phyloP scores from a whole-genome alignment of 2,888 invertebrate genomes.

The Apodemia mormo region DNA sequence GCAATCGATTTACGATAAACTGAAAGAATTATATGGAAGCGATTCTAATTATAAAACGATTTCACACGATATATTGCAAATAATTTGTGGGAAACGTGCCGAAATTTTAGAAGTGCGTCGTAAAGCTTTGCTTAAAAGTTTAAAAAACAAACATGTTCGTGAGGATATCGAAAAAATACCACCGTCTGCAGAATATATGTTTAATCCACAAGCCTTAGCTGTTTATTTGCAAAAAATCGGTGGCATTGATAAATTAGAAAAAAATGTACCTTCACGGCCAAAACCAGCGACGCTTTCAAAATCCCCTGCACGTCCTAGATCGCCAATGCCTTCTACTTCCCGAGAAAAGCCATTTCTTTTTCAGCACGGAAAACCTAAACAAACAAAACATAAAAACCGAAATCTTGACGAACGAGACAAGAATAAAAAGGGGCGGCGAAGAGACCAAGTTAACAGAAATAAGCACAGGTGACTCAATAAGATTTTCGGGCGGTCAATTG shows the following conservation, averaged over 20 bases:
- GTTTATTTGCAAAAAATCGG: conserved; percentile 22
- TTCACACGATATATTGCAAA: conserved; percentile 27
- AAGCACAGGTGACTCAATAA: conserved; percentile 3
- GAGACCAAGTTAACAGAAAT: not conserved
- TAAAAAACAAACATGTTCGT: conserved; percentile 20
- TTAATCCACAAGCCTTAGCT: conserved; percentile 12
- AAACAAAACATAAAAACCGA: not conserved
- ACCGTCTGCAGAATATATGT: conserved; percentile 26
- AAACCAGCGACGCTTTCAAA: not conserved
- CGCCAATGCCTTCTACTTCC: conserved; percentile 2
- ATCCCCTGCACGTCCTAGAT: not conserved
- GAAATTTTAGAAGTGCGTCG: conserved; percentile 23
- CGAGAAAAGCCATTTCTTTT: not conserved
- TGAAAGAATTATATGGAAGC: conserved; percentile 24
- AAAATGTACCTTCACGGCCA: not conserved
- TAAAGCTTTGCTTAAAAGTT: conserved; percentile 8
- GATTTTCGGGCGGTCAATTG: not conserved
- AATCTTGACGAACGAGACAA: not conserved
- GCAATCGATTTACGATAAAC: conserved; percentile 27
- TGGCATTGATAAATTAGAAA: conserved; percentile 21
- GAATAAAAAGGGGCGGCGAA: not conserved
- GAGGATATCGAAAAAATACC: conserved; percentile 21
- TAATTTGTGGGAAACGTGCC: too few species aligned
- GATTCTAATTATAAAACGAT: conserved; percentile 28
- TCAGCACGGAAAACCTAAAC: not conserved